phyloP scores from a whole-genome alignment of 1,140 invertebrate genomes.

The Mercenaria mercenaria region DNA sequence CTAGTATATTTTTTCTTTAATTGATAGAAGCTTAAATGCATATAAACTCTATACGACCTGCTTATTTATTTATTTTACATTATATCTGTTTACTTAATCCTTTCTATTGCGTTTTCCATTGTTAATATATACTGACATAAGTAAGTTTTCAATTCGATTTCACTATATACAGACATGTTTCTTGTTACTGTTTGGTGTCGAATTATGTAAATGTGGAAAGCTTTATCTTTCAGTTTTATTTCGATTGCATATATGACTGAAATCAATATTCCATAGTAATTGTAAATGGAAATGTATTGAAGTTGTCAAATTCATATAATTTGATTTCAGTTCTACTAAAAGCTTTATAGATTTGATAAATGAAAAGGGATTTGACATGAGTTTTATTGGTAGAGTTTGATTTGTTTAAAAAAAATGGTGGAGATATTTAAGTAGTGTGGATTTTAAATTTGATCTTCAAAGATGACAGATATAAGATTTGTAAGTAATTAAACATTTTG shows the following conservation, averaged over 20 bases:
- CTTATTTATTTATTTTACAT: slow-evolving; percentile 2
- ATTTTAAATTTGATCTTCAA: neutral
- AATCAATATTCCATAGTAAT: slow-evolving; percentile 17
- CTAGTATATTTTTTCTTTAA: too few species aligned
- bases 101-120: neutral
- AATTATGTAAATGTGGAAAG: neutral
- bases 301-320: neutral
- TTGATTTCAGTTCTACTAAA: neutral
- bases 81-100: neutral
- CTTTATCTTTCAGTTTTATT: neutral
- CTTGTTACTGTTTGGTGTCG: too few species aligned
- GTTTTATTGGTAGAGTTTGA: neutral
- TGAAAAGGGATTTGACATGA: neutral
- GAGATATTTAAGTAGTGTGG: neutral
- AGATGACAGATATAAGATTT: neutral
- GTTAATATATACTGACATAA: neutral
- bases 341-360: neutral
- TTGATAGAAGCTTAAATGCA: too few species aligned
- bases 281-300: neutral
- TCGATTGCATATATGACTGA: neutral
- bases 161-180: too few species aligned
- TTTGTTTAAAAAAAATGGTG: neutral
- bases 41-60: too few species aligned
- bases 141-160: too few species aligned
- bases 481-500: slow-evolving; percentile 9